These are phyloP conservation scores for Stramonita haemastoma DNA, from an alignment of 2,888 invertebrate genomes.

Conservation along the genomic window DNA sequence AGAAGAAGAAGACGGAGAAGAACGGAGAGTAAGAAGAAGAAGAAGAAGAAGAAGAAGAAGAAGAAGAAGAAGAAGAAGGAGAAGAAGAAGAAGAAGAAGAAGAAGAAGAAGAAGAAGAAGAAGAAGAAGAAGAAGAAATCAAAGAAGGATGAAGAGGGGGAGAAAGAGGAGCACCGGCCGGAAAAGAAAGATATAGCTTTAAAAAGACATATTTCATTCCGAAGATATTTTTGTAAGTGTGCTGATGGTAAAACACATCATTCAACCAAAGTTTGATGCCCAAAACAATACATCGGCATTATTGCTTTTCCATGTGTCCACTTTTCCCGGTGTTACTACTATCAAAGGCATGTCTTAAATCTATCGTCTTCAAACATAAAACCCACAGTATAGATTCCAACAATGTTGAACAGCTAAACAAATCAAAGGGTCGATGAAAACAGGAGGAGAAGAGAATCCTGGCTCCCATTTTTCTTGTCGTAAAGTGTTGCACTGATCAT, in stretches of 20 bases:
- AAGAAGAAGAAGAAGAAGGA: not conserved
- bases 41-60: not conserved
- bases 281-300: no score
- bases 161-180: not conserved
- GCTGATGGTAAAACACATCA: no score
- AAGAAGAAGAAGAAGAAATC: not conserved
- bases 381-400: no score
- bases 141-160: not conserved
- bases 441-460: not conserved
- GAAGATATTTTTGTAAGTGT: no score
- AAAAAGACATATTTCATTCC: no score
- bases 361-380: no score
- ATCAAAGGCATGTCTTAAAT: not conserved
- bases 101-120: not conserved
- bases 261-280: no score
- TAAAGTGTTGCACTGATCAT: not conserved
- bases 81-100: not conserved
- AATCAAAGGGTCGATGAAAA: not conserved
- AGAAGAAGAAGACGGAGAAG: not conserved
- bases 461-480: not conserved
- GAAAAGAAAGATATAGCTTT: no score
- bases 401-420: not conserved
- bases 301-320: no score
- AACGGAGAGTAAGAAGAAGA: not conserved
- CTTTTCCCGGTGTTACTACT: no score